Base-by-base conservation (phyloP, 23 tunicate species). In the Ciona savignyi region DNA sequence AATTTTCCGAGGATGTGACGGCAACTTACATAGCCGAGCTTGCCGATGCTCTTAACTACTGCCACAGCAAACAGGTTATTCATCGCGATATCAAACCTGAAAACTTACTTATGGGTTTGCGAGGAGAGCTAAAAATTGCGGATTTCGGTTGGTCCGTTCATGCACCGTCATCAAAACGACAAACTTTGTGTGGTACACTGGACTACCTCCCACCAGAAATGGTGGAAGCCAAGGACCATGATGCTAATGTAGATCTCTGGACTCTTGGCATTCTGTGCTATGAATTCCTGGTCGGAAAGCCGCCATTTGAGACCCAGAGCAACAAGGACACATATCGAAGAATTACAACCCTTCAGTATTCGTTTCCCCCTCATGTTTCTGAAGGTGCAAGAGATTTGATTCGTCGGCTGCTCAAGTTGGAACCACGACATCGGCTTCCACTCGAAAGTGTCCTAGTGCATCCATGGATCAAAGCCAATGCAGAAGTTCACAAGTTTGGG, bases 111-210 rank as follows among this genome's bases (percentile, higher is more conserved):
- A 86, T 93, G 88, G 98, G 98, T 49, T 66, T 86, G n/a, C 79
- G 84, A 31, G 98, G 98, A 2, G 98, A 93, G 60, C 62, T 86
- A 25, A 93, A 93, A 42, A 87, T 93, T 62, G 98, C 89, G 24
- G 98, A 93, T 78, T 93, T 93, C 82, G 98, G 98, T 4, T 93
- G 98, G 98, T 93, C 98, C 21, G 98, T 93, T 26, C 98, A 87
- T 70, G 86, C 98, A 26, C 98, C 98, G 15, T 75, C 86, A 4
- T 79, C 86, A 15, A 84, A 75, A 62, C 67, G 97, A 29, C 88
- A 86, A 51, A 93, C 98, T 32, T 67, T 93, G 27, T 93, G 98
- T 78, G 98, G 98, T 29, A 93, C 98, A 23, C 68, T 93, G 27
- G 98, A 93, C 73, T 93, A 93, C 33, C 74, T 93, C 29, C 98